Percentiles rank a stretch among this genome's conserved stretches.
These are phyloP conservation scores for Pelmatolapia mariae DNA, from an alignment of 2,113 vertebrate genomes.

Conservation along the genomic window DNA sequence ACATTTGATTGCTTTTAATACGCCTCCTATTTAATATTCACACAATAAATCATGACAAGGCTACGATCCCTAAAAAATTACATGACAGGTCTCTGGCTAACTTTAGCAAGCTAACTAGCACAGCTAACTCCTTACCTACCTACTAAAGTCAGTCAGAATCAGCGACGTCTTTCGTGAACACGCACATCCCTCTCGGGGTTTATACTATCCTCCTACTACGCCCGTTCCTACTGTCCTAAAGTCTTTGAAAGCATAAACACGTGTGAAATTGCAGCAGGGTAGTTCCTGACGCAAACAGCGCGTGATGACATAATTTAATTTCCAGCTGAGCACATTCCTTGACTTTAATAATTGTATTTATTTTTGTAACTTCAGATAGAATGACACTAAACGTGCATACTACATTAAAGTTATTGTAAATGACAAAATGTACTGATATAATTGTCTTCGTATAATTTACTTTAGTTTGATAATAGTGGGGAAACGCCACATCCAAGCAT, in stretches of 20 bases:
- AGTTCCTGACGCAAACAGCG: background rate
- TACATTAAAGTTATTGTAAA: background rate
- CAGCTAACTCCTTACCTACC: constrained; percentile 25
- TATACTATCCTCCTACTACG: background rate
- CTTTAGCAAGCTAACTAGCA: background rate
- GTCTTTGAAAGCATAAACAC: background rate
- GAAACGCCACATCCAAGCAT: constrained; percentile 31
- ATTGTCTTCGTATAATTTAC: background rate
- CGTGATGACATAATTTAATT: background rate
- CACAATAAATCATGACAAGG: background rate
- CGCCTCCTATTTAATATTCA: background rate
- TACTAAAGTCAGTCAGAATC: background rate
- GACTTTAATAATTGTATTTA: background rate
- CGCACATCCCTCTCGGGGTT: background rate
- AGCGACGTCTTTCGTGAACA: background rate
- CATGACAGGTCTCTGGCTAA: background rate
- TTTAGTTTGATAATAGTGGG: background rate
- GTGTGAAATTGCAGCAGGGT: background rate
- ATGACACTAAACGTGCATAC: background rate
- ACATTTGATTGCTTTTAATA: background rate
- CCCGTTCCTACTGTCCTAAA: background rate
- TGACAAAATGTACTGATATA: rapidly evolving
- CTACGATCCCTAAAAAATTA: background rate
- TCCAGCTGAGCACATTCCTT: constrained; percentile 46
- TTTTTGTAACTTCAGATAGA: background rate